A percentile compares a stretch with the other conserved stretches of the same genome.
Conservation (phyloP, 2,888 invertebrate genomes). For the Hyposoter didymator region DNA sequence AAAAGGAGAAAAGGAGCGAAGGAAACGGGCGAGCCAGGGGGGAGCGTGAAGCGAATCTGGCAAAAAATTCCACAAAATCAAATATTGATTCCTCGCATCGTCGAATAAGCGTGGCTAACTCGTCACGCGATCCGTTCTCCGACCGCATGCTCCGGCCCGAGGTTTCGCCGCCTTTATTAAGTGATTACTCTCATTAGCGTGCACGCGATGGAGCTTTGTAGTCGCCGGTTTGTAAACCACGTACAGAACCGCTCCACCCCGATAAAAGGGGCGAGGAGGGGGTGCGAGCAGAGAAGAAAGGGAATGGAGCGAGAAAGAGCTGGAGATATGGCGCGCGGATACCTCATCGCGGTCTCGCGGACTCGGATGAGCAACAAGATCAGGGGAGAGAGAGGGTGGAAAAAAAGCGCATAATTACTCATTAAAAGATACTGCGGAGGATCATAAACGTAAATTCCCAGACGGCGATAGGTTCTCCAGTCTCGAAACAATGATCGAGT, state of each 20-base stretch:
- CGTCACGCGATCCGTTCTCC: constrained; percentile 70
- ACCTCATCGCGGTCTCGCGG: background rate
- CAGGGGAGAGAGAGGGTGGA: background rate
- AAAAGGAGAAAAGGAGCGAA: background rate
- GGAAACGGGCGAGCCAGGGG: constrained; percentile 51
- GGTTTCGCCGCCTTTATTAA: constrained; percentile 81
- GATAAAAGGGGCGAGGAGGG: constrained; percentile 55
- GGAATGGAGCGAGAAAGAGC: background rate
- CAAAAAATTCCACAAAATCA: constrained; percentile 78
- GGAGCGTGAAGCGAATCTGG: constrained; percentile 56
- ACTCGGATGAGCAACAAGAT: background rate
- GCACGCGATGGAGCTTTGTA: constrained; percentile 83
- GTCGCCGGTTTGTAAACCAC: constrained; percentile 58
- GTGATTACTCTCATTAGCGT: constrained; percentile 84
- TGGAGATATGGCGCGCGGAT: background rate
- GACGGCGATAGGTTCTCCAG: constrained; percentile 48
- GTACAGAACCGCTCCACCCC: constrained; percentile 53
- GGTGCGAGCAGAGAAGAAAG: constrained; percentile 27
- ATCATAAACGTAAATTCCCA: constrained; percentile 66
- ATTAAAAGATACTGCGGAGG: constrained; percentile 64
- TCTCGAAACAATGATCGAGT: constrained; percentile 56
- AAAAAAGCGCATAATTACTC: constrained; percentile 63
- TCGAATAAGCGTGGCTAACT: constrained; percentile 67
- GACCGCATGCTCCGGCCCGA: constrained; percentile 50
- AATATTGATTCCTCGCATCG: constrained; percentile 79